Evolutionary conservation across 2,797 vertebrate species (phyloP).

Genomic region (Halcyon chelicuti): DNA sequence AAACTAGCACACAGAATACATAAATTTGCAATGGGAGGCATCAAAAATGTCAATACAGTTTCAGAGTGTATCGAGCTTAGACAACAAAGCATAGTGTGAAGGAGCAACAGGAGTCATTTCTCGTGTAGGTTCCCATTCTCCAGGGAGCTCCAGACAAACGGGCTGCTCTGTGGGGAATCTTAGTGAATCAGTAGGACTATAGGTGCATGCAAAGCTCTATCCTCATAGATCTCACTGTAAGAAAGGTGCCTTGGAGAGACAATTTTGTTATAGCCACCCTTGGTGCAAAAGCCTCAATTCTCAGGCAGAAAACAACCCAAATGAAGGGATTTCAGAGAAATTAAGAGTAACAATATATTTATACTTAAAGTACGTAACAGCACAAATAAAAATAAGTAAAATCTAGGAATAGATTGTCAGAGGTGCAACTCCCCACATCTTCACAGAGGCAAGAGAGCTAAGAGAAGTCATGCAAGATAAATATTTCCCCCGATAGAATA

Average conservation of each 20-base stretch:
- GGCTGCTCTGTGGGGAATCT: not conserved
- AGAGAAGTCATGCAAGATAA: not conserved
- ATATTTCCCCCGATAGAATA: not conserved
- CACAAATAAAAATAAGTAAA: not conserved
- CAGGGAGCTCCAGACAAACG: not conserved
- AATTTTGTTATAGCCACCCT: not conserved
- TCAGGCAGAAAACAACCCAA: not conserved
- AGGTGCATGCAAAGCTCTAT: not conserved
- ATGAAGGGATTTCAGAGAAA: not conserved
- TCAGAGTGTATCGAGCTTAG: not conserved
- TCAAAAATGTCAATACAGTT: accelerated
- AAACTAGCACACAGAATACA: not conserved
- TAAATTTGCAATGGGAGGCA: not conserved
- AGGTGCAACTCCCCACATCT: not conserved
- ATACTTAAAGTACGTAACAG: accelerated
- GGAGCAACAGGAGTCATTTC: not conserved
- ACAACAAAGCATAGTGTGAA: not conserved
- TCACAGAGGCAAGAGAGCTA: not conserved
- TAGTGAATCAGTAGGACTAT: not conserved
- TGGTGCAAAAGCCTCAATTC: not conserved
- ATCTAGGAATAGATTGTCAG: not conserved
- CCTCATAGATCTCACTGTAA: not conserved
- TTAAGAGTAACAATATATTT: not conserved
- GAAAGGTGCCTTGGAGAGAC: not conserved
- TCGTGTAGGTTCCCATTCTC: not conserved